These are phyloP conservation scores for Hyaena hyaena DNA, from an alignment of 2,113 vertebrate genomes.

Conservation along the genomic window DNA sequence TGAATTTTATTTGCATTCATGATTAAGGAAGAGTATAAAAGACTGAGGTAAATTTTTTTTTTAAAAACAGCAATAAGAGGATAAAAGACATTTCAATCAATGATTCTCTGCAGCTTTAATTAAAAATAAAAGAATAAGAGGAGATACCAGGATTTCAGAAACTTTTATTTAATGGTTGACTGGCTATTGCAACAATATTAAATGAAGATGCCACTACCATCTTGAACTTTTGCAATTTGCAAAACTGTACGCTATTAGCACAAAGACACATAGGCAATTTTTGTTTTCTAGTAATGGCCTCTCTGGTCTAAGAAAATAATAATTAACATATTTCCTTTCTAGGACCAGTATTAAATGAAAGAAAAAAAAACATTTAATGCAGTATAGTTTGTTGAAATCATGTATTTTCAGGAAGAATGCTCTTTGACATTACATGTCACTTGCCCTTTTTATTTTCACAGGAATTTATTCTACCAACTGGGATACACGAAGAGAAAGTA, in stretches of 20 bases:
- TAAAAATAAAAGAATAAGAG: slow-evolving; percentile 83
- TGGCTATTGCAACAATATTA: slow-evolving; percentile 61
- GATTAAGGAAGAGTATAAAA: slow-evolving; percentile 88
- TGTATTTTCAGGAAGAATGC: background rate
- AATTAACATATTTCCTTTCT: background rate
- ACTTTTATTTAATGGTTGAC: slow-evolving; percentile 79
- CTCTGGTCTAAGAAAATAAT: slow-evolving; percentile 35
- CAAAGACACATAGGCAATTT: slow-evolving; percentile 51
- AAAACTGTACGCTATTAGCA: slow-evolving; percentile 26
- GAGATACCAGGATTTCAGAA: slow-evolving; percentile 73
- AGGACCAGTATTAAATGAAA: slow-evolving; percentile 28
- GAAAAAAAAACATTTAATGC: background rate
- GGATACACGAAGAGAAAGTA: background rate
- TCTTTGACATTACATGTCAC: background rate
- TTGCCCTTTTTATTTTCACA: slow-evolving; percentile 18
- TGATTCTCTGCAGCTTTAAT: slow-evolving; percentile 84
- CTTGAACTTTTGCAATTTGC: slow-evolving; percentile 12
- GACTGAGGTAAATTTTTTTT: slow-evolving; percentile 77
- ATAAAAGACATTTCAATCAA: slow-evolving; percentile 88
- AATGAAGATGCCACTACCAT: slow-evolving; percentile 19
- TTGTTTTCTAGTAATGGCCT: background rate
- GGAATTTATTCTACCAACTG: background rate
- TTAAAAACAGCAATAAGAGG: slow-evolving; percentile 82
- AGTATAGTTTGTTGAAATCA: background rate
- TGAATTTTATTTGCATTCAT: slow-evolving; percentile 89